A percentile compares a stretch with the other conserved stretches of the same genome.
These are phyloP conservation scores for Chlorocebus sabaeus DNA, from an alignment of 2,113 vertebrate species.

Conservation along the genomic window DNA sequence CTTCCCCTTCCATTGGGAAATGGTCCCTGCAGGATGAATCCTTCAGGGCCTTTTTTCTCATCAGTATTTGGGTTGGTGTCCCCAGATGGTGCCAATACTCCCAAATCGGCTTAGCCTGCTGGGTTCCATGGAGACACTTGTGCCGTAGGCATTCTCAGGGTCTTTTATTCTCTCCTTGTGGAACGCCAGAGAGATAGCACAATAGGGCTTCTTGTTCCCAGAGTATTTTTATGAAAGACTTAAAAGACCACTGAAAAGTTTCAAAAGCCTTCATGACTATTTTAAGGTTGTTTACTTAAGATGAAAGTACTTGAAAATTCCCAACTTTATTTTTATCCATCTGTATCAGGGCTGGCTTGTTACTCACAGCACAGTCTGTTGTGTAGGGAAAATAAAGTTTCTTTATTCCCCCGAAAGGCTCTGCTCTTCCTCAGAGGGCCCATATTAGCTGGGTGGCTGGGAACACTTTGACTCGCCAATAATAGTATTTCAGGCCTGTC, in stretches of 20 bases:
- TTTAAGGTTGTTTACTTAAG: conserved; percentile 31
- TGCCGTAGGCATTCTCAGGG: too few species aligned
- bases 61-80: background rate
- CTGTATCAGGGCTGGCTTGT: background rate
- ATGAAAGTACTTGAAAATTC: conserved; percentile 15
- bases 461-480: background rate
- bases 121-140: background rate
- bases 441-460: background rate
- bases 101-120: background rate
- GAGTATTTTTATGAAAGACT: conserved; percentile 34
- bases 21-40: background rate
- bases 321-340: background rate
- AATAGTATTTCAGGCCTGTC: background rate
- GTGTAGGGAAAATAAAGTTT: background rate
- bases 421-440: background rate
- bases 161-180: background rate
- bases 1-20: background rate
- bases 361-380: background rate
- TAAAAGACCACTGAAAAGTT: conserved; percentile 29
- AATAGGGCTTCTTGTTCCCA: background rate
- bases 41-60: background rate
- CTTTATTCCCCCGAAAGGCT: background rate
- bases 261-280: background rate
- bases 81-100: background rate
- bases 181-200: background rate